phyloP scores from a whole-genome alignment of 2,888 invertebrate species.

The Sarcophaga subvicina region DNA sequence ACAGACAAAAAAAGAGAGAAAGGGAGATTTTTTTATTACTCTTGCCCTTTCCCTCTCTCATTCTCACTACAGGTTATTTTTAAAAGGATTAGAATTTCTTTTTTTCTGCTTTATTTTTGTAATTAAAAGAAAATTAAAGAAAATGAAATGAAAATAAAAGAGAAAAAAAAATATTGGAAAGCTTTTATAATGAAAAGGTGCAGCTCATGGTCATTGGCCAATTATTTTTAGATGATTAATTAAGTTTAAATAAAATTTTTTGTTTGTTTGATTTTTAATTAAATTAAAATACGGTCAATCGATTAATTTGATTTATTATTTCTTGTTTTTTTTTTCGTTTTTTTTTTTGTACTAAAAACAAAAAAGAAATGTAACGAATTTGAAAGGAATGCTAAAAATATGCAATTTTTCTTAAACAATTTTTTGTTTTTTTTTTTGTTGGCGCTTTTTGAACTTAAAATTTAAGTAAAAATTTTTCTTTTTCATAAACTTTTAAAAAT shows the following conservation, averaged over 20 bases:
- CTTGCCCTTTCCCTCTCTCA: no score
- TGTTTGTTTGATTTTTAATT: not conserved
- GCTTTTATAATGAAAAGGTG: constrained; percentile 20
- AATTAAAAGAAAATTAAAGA: not conserved
- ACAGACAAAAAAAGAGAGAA: no score
- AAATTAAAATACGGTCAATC: constrained; percentile 61
- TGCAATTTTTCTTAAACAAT: constrained; percentile 70
- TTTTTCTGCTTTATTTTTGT: not conserved
- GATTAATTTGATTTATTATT: constrained; percentile 61
- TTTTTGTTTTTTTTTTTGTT: constrained; percentile 47
- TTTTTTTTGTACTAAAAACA: not conserved
- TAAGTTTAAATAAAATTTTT: constrained; percentile 15
- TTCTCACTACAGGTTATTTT: no score
- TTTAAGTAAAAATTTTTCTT: constrained; percentile 57
- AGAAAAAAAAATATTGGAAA: not conserved
- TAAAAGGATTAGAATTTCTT: no score
- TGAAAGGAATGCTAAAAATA: constrained; percentile 66
- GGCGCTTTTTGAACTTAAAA: constrained; percentile 62
- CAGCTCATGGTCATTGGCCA: constrained; percentile 23
- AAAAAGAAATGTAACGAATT: constrained; percentile 23
- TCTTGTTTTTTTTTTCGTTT: constrained; percentile 20
- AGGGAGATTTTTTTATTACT: no score
- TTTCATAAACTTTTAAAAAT: not conserved
- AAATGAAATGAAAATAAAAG: not conserved
- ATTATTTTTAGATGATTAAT: constrained; percentile 42